Evolutionary conservation across 2,113 vertebrate genomes (phyloP), one percentile per base, ranked within the genome.

Genomic region (Amazona guildingii): DNA sequence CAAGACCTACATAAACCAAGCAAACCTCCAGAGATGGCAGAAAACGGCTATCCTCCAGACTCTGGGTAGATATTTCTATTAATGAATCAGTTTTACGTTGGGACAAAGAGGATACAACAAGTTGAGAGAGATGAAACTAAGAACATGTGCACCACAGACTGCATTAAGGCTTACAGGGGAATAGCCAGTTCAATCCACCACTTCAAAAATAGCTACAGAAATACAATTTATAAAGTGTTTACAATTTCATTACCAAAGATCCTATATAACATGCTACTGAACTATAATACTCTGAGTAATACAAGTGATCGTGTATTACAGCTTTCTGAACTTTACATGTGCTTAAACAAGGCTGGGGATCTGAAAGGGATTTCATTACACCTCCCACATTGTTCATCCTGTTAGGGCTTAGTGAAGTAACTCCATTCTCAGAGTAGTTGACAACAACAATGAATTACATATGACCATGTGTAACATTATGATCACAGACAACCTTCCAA

Each of bases 401-500:
- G 19, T 46, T 54, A 88, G 44, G 29, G 20, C 81, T 83, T 59
- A 77, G 75, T 55, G 37, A 83, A 87, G 70, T 44, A 54, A 89
- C 66, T 87, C 73, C 29, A 64, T 85, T 79, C 77, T 89, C 74
- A 87, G 87, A 91, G 49, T 7, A 89, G 70, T 1, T 73, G 87
- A 92, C 62, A 84, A 73, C 21, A 86, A 70, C 37, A 89, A 77
- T 93, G 83, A 95, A 94, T 69, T 83, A 67, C 37, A 48, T 54
- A 88, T 46, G 41, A 62, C 59, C 78, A 83, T 4, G 29, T 1
- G 4, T 64, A 83, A 84, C 44, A 73, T 44, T 62, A 64, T 16
- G 63, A 85, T 75, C 66, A 66, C 69, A 84, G 51, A 79, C 86
- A 61, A 67, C 46, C 25, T 76, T 92, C 82, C 90, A 93, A 96